Evolutionary conservation across 2,888 invertebrate genomes (phyloP).

Genomic region (Mantis religiosa): DNA sequence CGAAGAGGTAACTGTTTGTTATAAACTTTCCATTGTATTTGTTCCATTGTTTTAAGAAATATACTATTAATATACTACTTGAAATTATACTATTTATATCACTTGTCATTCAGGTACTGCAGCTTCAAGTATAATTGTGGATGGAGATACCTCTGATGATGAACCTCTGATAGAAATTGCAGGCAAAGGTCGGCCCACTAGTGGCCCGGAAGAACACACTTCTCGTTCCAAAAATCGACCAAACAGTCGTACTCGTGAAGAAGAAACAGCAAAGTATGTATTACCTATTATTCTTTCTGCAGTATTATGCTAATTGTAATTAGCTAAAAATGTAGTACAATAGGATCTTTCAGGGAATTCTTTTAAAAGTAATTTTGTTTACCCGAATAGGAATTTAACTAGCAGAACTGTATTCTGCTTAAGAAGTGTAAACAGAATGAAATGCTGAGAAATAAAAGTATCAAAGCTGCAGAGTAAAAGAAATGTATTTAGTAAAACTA

Average conservation of each 20-base stretch:
- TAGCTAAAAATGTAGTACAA: too few relatives aligned
- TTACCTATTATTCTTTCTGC: too few relatives aligned
- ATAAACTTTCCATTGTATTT: neutral
- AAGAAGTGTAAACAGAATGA: too few relatives aligned
- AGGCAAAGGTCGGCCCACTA: slow-evolving; percentile 47
- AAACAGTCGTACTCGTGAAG: slow-evolving; percentile 27
- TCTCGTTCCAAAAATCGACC: slow-evolving; percentile 22
- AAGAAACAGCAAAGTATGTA: slow-evolving; percentile 21
- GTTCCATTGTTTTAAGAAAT: too few relatives aligned
- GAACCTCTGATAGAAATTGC: slow-evolving; percentile 70
- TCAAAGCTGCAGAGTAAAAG: too few relatives aligned
- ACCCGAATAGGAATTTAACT: neutral
- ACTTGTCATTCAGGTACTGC: slow-evolving; percentile 3
- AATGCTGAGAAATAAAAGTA: too few relatives aligned
- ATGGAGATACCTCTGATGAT: slow-evolving; percentile 73
- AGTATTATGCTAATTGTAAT: too few relatives aligned
- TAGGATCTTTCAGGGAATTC: too few relatives aligned
- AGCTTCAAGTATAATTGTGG: slow-evolving; percentile 38
- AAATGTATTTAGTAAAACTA: too few relatives aligned
- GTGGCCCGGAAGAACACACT: slow-evolving; percentile 13
- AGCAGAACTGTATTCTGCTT: neutral
- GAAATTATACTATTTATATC: neutral
- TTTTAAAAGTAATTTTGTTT: neutral
- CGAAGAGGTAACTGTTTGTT: slow-evolving; percentile 24
- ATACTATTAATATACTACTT: neutral